Conservation (phyloP, 2,888 invertebrate species). For the Yponomeuta plumbellus region DNA sequence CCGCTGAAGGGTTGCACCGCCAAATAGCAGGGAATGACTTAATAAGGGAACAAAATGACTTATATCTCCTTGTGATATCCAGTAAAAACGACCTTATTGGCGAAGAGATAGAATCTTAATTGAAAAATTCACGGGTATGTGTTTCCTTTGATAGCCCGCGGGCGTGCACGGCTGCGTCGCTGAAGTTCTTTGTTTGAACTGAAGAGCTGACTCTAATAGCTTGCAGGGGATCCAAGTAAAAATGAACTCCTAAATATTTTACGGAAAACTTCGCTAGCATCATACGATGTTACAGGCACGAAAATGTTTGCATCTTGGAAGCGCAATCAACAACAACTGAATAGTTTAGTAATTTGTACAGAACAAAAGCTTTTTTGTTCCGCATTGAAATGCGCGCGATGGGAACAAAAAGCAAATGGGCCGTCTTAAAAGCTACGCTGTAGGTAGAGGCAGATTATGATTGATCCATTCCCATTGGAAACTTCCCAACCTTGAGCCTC, state of each 20-base stretch:
- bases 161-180: constrained; percentile 59
- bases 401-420: neutral
- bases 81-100: constrained; percentile 55
- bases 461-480: neutral
- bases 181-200: constrained; percentile 71
- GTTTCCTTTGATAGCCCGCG: constrained; percentile 49
- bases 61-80: constrained; percentile 40
- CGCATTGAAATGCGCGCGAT: neutral
- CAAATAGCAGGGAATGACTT: constrained; percentile 70
- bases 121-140: constrained; percentile 44
- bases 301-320: neutral
- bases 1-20: constrained; percentile 65
- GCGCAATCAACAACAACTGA: neutral
- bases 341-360: neutral
- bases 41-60: constrained; percentile 64
- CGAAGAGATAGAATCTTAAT: constrained; percentile 65
- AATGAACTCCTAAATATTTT: constrained; percentile 73
- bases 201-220: constrained; percentile 75
- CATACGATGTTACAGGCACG: neutral
- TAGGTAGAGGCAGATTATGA: neutral
- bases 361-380: neutral
- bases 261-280: constrained; percentile 42
- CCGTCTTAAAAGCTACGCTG: neutral
- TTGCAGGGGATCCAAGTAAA: constrained; percentile 70
- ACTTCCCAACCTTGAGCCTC: neutral